phyloP scores from a whole-genome alignment of 2,797 vertebrate genomes.

The Rhinogobio ventralis region DNA sequence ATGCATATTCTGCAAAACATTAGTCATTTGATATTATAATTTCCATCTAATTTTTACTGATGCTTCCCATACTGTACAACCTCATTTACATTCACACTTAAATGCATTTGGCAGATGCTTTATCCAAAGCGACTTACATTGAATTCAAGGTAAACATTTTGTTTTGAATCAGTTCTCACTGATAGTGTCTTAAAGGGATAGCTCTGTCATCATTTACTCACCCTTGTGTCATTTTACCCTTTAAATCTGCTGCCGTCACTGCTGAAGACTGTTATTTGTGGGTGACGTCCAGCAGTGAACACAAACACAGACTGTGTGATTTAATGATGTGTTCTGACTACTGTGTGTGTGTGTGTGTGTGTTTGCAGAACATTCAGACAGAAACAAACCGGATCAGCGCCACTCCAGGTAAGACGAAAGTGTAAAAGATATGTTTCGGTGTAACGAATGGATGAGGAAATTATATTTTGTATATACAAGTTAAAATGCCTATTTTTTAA shows the following conservation, averaged over 20 bases:
- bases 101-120: too few species aligned
- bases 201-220: not conserved
- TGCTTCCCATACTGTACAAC: not conserved
- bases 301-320: not conserved
- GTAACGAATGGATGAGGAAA: not conserved
- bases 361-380: conserved; percentile 83
- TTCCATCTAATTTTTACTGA: not conserved
- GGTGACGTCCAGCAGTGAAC: not conserved
- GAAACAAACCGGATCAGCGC: conserved; percentile 87
- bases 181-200: too few species aligned
- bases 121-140: too few species aligned
- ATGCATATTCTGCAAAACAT: not conserved
- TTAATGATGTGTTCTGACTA: not conserved
- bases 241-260: not conserved
- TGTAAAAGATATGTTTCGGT: not conserved
- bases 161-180: too few species aligned
- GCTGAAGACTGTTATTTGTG: not conserved
- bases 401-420: conserved; percentile 80
- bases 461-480: not conserved
- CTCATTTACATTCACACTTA: too few species aligned
- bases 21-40: not conserved
- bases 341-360: conserved; percentile 38
- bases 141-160: too few species aligned
- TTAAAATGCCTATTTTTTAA: not conserved
- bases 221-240: not conserved